Evolutionary conservation across 2,797 vertebrate species (phyloP), one percentile per base, ranked within the genome.

Genomic region (Alectoris magna): DNA sequence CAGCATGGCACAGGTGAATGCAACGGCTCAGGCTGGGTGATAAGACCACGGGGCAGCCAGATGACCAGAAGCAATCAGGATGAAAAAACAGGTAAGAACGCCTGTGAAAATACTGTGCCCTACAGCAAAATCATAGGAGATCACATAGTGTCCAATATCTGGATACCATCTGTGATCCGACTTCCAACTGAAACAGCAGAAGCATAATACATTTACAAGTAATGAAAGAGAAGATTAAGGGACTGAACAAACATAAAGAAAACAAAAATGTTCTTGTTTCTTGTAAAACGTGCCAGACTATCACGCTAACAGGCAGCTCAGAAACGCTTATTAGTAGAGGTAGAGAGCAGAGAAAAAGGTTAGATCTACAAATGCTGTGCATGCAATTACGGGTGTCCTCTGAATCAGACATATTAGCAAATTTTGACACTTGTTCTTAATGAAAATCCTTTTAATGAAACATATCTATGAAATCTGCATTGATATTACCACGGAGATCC

Each of bases 401-500:
- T 62, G 70, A 76, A 53, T n/a, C 39, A 66, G 62, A 77, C 13
- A 48, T 46, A 76, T 39, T 71, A 87, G 22, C 41, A 74, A 90
- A 73, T 91, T 91, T 88, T 73, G 39, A 91, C 89, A 76, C 5
- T 26, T 41, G 29, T 62, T 87, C 44, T 31, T 88, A 94, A 78
- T 81, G 56, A 89, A 93, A 94, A 91, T 76, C 49, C 48, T 73
- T 85, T 70, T 63, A 86, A 80, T 66, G 64, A 87, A 94, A 83
- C 38, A 21, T 17, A 56, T 63, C 87, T 29, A 86, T 62, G 74
- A 91, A 93, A 88, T 58, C 39, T 69, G 38, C 48, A 64, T 71
- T 77, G 81, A 76, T 68, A 60, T 79, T 82, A 76, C 64, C 86
- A 34, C 34, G 68, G 68, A 3, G 6, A 51, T 44, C 39, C 16